Evolutionary conservation across 1,140 invertebrate species (phyloP), one percentile per base, ranked within the genome.

Genomic region (Drosophila seguyi): DNA sequence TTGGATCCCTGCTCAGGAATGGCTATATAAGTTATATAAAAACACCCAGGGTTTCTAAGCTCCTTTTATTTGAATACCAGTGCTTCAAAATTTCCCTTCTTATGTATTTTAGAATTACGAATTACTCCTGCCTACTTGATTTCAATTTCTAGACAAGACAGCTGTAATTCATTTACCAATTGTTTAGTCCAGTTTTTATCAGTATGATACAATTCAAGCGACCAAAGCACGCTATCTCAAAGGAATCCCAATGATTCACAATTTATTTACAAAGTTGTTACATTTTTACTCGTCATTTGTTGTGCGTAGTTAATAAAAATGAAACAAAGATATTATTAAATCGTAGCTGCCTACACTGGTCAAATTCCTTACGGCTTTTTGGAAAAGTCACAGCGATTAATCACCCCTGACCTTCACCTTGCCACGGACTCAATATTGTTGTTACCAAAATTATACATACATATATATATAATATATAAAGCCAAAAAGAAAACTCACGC

Each of bases 371-470:
- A 25, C 16, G 20, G 18, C 11, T 27, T 29, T 31, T 39, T 38
- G 45, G 47, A 48, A 34, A 45, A 53, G 16, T 22, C 27, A 53
- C 41, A n/a, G 18, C 41, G 56, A 76, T 76, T 77, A 68, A 68
- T 77, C 55, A 77, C 47, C 48, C 14, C 41, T 76, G 73, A 60
- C 74, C 74, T 77, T 77, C 29, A 60, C 73, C 74, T 77, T 77
- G 73, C 53, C 48, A 42, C 42, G 22, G 42, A 67, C 16, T 41
- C 36, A 42, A 48, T 57, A 39, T 74, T 60, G 53, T 52, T 38
- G 69, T 47, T 60, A 73, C 69, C 69, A 14, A 73, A 53, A 52
- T 10, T 27, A 47, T 47, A 25, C 4, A 22, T 42, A 18, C 10
- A 42, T 18, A 18, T 5, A 29, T 6, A 29, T 16, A 16, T 8